Evolutionary conservation across 2,888 invertebrate species (phyloP).

Genomic region (Ennomos erosarius): DNA sequence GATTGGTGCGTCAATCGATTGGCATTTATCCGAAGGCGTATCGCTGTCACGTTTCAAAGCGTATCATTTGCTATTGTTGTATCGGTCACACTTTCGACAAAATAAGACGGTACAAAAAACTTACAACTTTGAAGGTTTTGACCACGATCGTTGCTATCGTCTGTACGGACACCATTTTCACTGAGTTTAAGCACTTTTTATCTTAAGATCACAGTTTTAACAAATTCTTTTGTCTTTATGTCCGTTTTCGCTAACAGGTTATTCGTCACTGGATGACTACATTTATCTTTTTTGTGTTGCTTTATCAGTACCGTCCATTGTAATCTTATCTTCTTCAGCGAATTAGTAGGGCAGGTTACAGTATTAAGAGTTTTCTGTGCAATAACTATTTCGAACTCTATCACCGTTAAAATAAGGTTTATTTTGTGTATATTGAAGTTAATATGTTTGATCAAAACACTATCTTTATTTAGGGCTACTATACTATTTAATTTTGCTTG

Average conservation of each 20-base stretch:
- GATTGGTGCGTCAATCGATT: slow-evolving; percentile 29
- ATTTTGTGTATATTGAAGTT: slow-evolving; percentile 19
- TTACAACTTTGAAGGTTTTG: slow-evolving; percentile 93
- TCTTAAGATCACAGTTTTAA: slow-evolving; percentile 37
- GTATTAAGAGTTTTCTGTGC: slow-evolving; percentile 40
- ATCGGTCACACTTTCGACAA: slow-evolving; percentile 37
- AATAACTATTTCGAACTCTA: slow-evolving; percentile 39
- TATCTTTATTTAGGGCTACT: slow-evolving; percentile 45
- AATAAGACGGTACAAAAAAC: slow-evolving; percentile 56
- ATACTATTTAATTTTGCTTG: slow-evolving; percentile 45
- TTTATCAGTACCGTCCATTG: slow-evolving; percentile 66
- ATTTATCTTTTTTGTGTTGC: slow-evolving; percentile 63
- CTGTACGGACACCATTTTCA: slow-evolving; percentile 92
- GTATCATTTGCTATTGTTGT: slow-evolving; percentile 28
- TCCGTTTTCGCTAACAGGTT: slow-evolving; percentile 63
- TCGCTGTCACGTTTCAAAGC: slow-evolving; percentile 32
- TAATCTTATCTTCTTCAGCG: slow-evolving; percentile 78
- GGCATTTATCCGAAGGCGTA: slow-evolving; percentile 25
- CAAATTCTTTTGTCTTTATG: slow-evolving; percentile 61
- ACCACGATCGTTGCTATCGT: slow-evolving; percentile 93
- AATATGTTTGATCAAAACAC: slow-evolving; percentile 31
- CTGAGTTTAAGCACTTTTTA: slow-evolving; percentile 47
- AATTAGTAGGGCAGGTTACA: slow-evolving; percentile 79
- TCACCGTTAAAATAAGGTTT: slow-evolving; percentile 27
- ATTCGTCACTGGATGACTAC: slow-evolving; percentile 69